Evolutionary conservation across 2,797 vertebrate species (phyloP).

Genomic region (Fistularia commersonii): DNA sequence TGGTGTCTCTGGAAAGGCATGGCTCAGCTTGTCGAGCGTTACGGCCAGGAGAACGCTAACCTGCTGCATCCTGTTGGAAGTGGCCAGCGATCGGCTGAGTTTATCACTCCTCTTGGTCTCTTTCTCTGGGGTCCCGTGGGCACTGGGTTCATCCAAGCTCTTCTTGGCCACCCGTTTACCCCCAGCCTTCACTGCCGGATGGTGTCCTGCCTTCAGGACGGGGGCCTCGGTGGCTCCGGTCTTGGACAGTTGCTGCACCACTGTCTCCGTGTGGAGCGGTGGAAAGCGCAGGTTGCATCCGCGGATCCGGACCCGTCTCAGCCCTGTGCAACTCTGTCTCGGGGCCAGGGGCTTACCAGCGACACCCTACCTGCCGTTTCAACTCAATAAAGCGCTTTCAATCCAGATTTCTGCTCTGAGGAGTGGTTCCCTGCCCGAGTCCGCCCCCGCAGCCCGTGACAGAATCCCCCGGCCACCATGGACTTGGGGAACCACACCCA

Average conservation of each 20-base stretch:
- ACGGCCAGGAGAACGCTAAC: conserved; percentile 76
- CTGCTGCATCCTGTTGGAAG: conserved; percentile 78
- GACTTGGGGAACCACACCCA: too few species aligned
- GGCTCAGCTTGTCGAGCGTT: conserved; percentile 84
- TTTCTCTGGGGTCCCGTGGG: conserved; percentile 71
- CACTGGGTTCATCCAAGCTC: conserved; percentile 69
- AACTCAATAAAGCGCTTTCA: too few species aligned
- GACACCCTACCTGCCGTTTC: too few species aligned
- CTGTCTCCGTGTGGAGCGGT: conserved; percentile 29
- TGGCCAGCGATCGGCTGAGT: conserved; percentile 60
- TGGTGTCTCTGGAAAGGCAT: conserved; percentile 82
- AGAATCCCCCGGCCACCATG: too few species aligned
- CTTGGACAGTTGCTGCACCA: conserved; percentile 70
- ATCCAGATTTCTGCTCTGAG: too few species aligned
- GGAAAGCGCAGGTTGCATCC: background rate
- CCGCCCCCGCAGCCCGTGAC: too few species aligned
- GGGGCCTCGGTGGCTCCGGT: conserved; percentile 38
- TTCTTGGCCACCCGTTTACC: conserved; percentile 87
- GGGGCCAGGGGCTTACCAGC: too few species aligned
- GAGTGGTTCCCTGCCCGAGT: too few species aligned
- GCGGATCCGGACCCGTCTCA: too few species aligned
- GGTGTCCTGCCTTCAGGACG: conserved; percentile 72
- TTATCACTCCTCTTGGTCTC: conserved; percentile 78
- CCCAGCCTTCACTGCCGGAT: conserved; percentile 88
- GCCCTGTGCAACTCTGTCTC: too few species aligned